Base-by-base conservation (phyloP, 2,888 invertebrate genomes). In the Agonum fuliginosum region DNA sequence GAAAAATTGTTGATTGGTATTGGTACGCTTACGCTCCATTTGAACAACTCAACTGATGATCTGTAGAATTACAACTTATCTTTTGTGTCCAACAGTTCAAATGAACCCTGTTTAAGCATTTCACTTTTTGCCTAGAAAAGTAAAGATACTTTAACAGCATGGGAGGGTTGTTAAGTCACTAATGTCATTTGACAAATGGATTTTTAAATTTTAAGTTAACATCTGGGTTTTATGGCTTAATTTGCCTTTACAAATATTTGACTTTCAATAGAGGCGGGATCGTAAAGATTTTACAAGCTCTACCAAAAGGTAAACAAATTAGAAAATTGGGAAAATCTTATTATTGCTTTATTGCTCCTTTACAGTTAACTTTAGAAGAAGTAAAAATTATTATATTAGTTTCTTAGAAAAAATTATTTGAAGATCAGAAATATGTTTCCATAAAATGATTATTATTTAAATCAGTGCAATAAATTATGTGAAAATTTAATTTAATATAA, bases 161-260 rank as follows among this genome's bases (percentile, higher is more conserved):
- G 30, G 46, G 46, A 6, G 27, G 14, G 17, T 30, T 62, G 34
- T 62, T 12, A 62, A 58, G 17, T 27, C 5, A 10, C 14, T 48
- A 24, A 20, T 12, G 22, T 12, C 12, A 8, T 62, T 46, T 62
- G 58, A 62, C 30, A 62, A 62, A 62, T 62, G 34, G 58, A 62
- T 62, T 58, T 58, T 58, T 58, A 58, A 58, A 58, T 58, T 58
- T 58, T 27, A 12, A 30, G 27, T 30, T 30, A 8, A 58, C 58
- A 62, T 62, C 58, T 62, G 58, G 58, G 30, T 62, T 54, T 62
- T 62, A 62, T 62, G 30, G 34, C 58, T 62, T 17, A 62, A 62
- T 62, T 62, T 62, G 30, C 5, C 17, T 30, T 1, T 3, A 14
- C 30, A 34, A 62, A 62, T 62, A 62, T 62, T 62, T 62, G 27